Evolutionary conservation across 2,888 invertebrate genomes (phyloP).

Genomic region (Drosophila rubida): DNA sequence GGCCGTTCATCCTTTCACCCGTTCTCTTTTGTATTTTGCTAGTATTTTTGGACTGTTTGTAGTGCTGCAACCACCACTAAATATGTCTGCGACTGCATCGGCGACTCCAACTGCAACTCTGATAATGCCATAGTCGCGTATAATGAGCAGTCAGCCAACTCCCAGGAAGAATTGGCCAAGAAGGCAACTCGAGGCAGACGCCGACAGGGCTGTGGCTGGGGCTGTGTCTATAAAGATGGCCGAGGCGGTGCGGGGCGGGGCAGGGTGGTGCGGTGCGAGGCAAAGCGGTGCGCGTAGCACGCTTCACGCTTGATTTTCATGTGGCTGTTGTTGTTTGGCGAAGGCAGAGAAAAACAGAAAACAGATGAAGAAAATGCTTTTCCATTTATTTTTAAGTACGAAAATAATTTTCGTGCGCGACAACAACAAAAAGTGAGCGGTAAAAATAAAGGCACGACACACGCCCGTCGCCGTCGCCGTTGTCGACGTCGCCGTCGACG

Average conservation of each 20-base stretch:
- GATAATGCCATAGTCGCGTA: constrained; percentile 39
- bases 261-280: neutral
- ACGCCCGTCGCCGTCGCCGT: constrained; percentile 58
- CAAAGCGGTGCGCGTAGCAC: constrained; percentile 37
- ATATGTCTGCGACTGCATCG: constrained; percentile 24
- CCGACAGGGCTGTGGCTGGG: constrained; percentile 1
- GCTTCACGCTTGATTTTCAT: constrained; percentile 77
- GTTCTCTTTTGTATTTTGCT: constrained; percentile 8
- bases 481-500: constrained; percentile 24
- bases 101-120: constrained; percentile 14
- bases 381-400: constrained; percentile 82
- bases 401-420: constrained; percentile 71
- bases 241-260: neutral
- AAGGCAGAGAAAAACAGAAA: constrained; percentile 22
- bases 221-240: neutral
- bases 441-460: constrained; percentile 75
- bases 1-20: neutral
- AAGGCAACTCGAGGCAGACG: neutral
- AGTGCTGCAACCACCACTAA: constrained; percentile 11
- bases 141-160: constrained; percentile 44
- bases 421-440: constrained; percentile 50
- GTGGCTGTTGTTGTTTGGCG: constrained; percentile 70
- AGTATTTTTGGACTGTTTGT: constrained; percentile 57
- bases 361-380: constrained; percentile 78
- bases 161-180: constrained; percentile 6